Evolutionary conservation across 1,140 invertebrate species (phyloP).

Genomic region (Druon quercuslanigerum): DNA sequence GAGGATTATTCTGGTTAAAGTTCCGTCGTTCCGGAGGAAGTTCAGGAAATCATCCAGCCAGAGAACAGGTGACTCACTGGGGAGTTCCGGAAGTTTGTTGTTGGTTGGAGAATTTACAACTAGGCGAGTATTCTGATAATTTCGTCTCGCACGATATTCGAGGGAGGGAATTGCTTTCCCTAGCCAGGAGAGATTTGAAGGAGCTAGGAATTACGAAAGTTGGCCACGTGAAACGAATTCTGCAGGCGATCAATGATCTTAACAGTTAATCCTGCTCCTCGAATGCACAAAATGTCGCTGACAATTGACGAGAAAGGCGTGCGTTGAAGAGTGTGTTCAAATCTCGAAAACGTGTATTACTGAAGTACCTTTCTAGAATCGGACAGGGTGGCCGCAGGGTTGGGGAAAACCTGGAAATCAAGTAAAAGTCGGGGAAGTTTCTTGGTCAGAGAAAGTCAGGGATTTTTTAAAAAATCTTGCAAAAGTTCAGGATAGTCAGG

Average conservation of each 20-base stretch:
- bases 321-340: not conserved
- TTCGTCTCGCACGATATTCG: constrained; percentile 94
- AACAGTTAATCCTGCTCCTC: constrained; percentile 65
- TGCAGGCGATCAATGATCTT: constrained; percentile 93
- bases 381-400: not conserved
- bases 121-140: constrained; percentile 90
- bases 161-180: constrained; percentile 89
- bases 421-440: no score
- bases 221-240: constrained; percentile 95
- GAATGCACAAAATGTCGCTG: not conserved
- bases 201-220: constrained; percentile 95
- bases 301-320: not conserved
- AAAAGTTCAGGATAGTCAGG: no score
- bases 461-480: no score
- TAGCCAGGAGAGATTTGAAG: constrained; percentile 90
- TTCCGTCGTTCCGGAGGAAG: constrained; percentile 74
- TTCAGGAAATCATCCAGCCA: constrained; percentile 55
- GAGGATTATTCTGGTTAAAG: constrained; percentile 79
- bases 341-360: not conserved
- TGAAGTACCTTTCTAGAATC: constrained; percentile 4
- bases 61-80: constrained; percentile 79
- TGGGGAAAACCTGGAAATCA: no score
- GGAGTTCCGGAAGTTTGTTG: constrained; percentile 83
- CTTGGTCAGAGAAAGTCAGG: no score
- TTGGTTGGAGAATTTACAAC: constrained; percentile 92